Base-by-base conservation (phyloP, 2,113 vertebrate genomes). In the Diadophis punctatus region DNA sequence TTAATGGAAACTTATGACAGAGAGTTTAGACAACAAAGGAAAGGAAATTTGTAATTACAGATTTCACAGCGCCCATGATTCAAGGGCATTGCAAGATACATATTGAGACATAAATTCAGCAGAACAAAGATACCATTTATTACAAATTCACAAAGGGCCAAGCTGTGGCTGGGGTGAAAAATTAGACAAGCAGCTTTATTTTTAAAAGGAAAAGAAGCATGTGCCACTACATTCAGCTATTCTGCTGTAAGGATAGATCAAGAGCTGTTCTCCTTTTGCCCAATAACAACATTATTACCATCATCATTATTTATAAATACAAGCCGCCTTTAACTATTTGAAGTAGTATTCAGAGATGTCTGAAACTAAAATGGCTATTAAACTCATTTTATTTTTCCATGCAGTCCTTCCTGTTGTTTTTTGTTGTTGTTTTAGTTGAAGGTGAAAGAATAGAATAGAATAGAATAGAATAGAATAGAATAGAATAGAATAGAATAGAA, bases 11-110 rank as follows among this genome's bases (percentile, higher is more conserved):
- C 43, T 94, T 94, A 96, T 63, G 90, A 90, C 16, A 86, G 86
- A 95, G 91, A 94, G 93, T 95, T 94, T 95, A 91, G 96, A 94
- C 0, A 0, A 85, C 86, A 92, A 95, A 95, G 30, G 39, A 90
- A 85, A 95, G 92, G 49, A 91, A 94, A 96, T 84, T 93, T 86
- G 80, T 86, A 96, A 92, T 48, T 93, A 49, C 53, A 90, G 92
- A 52, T 94, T 92, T 93, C 4, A 49, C n/a, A 43, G 52, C 90
- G 90, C 93, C 93, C 92, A 89, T 93, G 93, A 93, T 92, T 95
- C 92, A 39, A 60, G 90, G 53, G 27, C 90, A 91, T 48, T 86
- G 68, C 93, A 88, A 89, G 88, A 89, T 7, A 84, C 16, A 85
- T 3, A 93, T 46, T 0, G 68, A 92, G 91, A 87, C 86, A 92